phyloP scores from a whole-genome alignment of 2,113 vertebrate species.

The Xiphophorus hellerii region DNA sequence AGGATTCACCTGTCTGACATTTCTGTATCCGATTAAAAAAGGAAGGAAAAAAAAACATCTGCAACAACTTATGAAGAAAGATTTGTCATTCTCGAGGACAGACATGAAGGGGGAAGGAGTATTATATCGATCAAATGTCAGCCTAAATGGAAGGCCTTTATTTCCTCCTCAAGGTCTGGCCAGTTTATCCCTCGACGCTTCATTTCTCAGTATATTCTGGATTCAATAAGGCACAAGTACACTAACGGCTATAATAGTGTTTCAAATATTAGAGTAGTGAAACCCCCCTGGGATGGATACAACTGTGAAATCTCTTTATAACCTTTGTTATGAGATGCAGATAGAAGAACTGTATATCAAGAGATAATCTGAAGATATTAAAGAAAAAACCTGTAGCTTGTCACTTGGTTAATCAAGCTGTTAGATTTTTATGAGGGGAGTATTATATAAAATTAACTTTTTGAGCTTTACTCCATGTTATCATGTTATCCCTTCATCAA shows the following conservation, averaged over 20 bases:
- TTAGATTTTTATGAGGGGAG: not conserved
- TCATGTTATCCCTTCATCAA: too few relatives aligned
- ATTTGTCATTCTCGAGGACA: slow-evolving; percentile 15
- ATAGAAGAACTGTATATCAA: not conserved
- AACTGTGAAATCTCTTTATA: slow-evolving; percentile 26
- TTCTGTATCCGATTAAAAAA: slow-evolving; percentile 5
- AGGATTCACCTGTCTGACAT: slow-evolving; percentile 21
- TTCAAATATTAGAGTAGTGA: slow-evolving; percentile 26
- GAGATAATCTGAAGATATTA: not conserved
- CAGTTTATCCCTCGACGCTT: slow-evolving; percentile 11
- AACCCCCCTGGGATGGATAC: slow-evolving; percentile 7
- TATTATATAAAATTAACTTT: too few relatives aligned
- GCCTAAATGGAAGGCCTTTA: not conserved
- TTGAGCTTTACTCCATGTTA: too few relatives aligned
- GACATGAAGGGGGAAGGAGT: not conserved
- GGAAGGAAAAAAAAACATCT: slow-evolving; percentile 6
- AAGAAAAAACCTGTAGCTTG: not conserved
- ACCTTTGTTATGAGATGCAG: not conserved
- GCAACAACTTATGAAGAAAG: slow-evolving; percentile 6
- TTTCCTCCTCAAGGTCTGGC: slow-evolving; percentile 17
- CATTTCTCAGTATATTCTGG: not conserved
- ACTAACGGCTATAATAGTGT: slow-evolving; percentile 22
- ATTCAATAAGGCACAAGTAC: slow-evolving; percentile 12
- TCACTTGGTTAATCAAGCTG: not conserved
- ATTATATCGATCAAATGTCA: slow-evolving; percentile 20